Evolutionary conservation across 2,888 invertebrate genomes (phyloP).

Genomic region (Axea sp.): DNA sequence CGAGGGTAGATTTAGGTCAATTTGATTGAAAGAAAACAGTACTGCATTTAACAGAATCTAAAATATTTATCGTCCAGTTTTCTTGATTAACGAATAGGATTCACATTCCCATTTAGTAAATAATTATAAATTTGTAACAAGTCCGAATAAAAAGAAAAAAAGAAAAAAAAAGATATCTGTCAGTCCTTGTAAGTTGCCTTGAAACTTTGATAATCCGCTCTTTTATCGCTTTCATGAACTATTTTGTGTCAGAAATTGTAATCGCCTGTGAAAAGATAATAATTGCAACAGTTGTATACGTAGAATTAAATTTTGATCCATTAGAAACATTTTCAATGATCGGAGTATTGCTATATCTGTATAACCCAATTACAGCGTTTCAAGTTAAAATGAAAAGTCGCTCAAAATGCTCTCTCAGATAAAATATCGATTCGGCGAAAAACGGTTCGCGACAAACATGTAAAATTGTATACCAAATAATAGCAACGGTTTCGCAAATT

Average conservation of each 20-base stretch:
- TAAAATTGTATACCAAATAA: constrained; percentile 8
- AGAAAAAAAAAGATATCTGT: background rate
- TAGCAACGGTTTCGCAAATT: constrained; percentile 22
- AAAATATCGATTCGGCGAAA: background rate
- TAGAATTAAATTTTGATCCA: constrained; percentile 4
- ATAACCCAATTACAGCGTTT: no score
- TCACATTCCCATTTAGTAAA: no score
- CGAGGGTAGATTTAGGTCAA: constrained; percentile 17
- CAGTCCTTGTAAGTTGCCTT: no score
- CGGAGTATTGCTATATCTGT: no score
- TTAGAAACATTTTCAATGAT: background rate
- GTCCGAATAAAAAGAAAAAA: no score
- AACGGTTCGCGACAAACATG: background rate
- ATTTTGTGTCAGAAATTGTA: constrained; percentile 2
- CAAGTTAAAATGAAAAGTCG: background rate
- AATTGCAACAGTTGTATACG: background rate
- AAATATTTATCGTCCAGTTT: constrained; percentile 1
- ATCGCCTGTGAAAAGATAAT: constrained; percentile 13
- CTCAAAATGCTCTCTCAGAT: background rate
- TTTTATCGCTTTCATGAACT: constrained; percentile 5
- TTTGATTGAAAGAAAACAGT: constrained; percentile 5
- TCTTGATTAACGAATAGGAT: background rate
- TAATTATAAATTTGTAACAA: background rate
- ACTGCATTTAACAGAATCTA: background rate
- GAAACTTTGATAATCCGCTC: background rate